Base-by-base conservation (phyloP, 2,888 invertebrate genomes). In the Dastarcus helophoroides region DNA sequence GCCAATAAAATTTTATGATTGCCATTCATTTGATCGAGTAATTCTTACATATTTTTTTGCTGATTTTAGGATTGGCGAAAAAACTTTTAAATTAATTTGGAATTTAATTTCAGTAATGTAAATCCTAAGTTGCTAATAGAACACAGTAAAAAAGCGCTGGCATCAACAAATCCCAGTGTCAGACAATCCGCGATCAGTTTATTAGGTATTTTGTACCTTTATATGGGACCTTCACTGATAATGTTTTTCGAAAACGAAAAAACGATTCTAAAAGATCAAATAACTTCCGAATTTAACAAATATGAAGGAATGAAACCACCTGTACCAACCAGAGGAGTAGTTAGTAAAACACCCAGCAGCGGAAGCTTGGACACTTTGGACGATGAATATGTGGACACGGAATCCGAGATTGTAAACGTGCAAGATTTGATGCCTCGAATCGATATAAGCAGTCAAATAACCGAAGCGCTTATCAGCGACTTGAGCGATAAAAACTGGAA, bases 401-500 rank as follows among this genome's bases (percentile, higher is more conserved):
- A 58, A 26, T 56, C 58, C 3, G 65, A 68, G 2, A 57, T 58
- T 1, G 58, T 64, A 0, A 71, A 70, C 41, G 63, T 71, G 3
- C 74, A 78, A 14, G 90, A 91, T 61, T 63, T 74, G 10, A 57
- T 88, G 5, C 78, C 89, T 1, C 67, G 84, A 23, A 73, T 78
- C 2, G 90, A 91, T 54, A 81, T 93, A 41, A 79, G 84, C 34
- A 69, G 73, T 3, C 80, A 82, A 45, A 80, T 94, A 38, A 89
- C 88, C 0, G 84, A 86, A 43, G 62, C 76, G 0, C 62, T 94
- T 1, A 61, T 93, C 3, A 75, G 71, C 4, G 88, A 93, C 59
- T 68, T 91, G 43, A 69, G 74, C 12, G 89, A 91, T 58, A 90
- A 88, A 60, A 88, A 88, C 62, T 95, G 94, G 94, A 94, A 94